A percentile compares a stretch with the other conserved stretches of the same genome.
Evolutionary conservation across 2,797 vertebrate genomes (phyloP).

Genomic region (Bradypodion pumilum): DNA sequence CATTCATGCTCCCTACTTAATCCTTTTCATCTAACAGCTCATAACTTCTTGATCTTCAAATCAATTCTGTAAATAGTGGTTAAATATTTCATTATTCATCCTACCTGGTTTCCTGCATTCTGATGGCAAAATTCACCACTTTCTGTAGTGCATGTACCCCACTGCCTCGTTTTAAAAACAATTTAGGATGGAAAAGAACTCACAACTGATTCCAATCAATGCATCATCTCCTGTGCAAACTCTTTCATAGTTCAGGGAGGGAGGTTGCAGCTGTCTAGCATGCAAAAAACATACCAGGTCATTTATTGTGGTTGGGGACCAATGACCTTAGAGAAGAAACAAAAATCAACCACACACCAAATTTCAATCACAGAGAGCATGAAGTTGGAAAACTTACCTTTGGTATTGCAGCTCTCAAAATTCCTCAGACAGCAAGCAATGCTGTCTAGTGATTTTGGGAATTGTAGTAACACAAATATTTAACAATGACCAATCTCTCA

Average conservation of each 20-base stretch:
- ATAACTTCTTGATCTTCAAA: conserved; percentile 69
- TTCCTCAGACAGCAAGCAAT: not conserved
- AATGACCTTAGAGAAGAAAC: not conserved
- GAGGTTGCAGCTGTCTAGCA: not conserved
- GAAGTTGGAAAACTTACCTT: not conserved
- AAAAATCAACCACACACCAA: not conserved
- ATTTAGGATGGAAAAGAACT: conserved; percentile 46
- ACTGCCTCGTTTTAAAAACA: conserved; percentile 60
- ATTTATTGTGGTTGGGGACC: not conserved
- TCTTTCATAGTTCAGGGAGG: not conserved
- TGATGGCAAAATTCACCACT: conserved; percentile 61
- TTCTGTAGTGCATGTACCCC: conserved; percentile 56
- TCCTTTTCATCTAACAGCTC: conserved; percentile 70
- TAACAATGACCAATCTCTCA: too few relatives aligned
- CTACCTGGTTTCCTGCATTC: conserved; percentile 67
- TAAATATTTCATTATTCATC: conserved; percentile 65
- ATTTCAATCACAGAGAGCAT: not conserved
- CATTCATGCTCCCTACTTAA: conserved; percentile 71
- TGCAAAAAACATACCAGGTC: not conserved
- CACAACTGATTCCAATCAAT: conserved; percentile 5
- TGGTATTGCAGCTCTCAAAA: not conserved
- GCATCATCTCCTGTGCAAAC: not conserved
- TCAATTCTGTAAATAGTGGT: conserved; percentile 70
- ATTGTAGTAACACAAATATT: too few relatives aligned
- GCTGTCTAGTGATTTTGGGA: not conserved